A percentile compares a stretch with the other conserved stretches of the same genome.
Conservation (phyloP, 2,113 vertebrate genomes). For the Melierax canorus region DNA sequence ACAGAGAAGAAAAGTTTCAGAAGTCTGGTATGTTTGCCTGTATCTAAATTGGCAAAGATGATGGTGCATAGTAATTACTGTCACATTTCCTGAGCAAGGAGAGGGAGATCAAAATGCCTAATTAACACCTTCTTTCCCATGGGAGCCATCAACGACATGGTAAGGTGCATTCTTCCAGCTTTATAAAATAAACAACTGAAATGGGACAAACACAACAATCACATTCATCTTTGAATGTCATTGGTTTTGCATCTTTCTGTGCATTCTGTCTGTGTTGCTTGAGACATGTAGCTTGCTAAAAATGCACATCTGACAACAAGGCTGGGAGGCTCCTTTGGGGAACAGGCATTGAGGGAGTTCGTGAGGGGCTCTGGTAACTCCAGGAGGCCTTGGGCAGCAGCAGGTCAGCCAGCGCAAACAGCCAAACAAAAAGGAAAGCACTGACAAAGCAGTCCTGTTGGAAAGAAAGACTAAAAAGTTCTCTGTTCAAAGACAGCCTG, state of each 20-base stretch:
- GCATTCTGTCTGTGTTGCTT: neutral
- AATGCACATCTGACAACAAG: neutral
- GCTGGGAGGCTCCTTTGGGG: neutral
- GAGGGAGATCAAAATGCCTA: neutral
- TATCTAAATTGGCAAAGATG: neutral
- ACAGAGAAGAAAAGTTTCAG: neutral
- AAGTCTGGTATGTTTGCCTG: neutral
- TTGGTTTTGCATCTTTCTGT: neutral
- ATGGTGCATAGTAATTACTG: constrained; percentile 13
- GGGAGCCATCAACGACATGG: neutral
- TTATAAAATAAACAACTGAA: neutral
- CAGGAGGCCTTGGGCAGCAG: neutral
- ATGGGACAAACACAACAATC: neutral
- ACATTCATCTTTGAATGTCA: neutral
- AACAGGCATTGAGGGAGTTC: neutral
- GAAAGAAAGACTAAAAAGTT: neutral
- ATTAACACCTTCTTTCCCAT: constrained; percentile 29
- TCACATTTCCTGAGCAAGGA: neutral
- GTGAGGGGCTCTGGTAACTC: neutral
- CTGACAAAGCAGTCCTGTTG: neutral
- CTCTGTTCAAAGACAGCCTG: neutral
- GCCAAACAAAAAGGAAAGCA: neutral
- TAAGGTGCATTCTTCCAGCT: neutral
- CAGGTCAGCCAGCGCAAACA: neutral
- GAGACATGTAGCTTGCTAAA: neutral